Base-by-base conservation (phyloP, 2,888 invertebrate species). In the Prostheceraeus crozeri region DNA sequence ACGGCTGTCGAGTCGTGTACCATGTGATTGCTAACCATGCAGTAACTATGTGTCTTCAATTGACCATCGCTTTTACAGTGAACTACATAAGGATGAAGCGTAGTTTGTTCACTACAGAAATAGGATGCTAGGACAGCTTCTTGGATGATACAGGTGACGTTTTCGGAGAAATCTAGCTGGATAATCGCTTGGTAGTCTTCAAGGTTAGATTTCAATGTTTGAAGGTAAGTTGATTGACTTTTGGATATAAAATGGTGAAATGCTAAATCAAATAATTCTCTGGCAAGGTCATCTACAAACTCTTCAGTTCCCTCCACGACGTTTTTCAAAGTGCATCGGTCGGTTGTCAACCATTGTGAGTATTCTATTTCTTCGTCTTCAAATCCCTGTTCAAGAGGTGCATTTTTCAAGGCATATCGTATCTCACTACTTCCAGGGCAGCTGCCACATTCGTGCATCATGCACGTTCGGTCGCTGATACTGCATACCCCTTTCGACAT, bases 21-120 rank as follows among this genome's bases (percentile, higher is more conserved):
- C 40, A 40, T 40, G n/a, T 40, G 40, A 21, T 40, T 40, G n/a
- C 40, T 40, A n/a, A 40, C 19, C 4, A 40, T n/a, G n/a, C 40
- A 40, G 40, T 40, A 40, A n/a, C 40, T 40, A n/a, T n/a, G n/a
- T n/a, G n/a, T n/a, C n/a, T n/a, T n/a, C n/a, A n/a, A n/a, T n/a
- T n/a, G n/a, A n/a, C n/a, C n/a, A n/a, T n/a, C n/a, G n/a, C n/a
- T n/a, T 40, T 40, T 40, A n/a, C 40, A 8, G 10, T 33, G 33
- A n/a, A 33, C n/a, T 6, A 40, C 40, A 40, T 40, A n/a, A 16
- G 40, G 40, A n/a, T 40, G 40, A 40, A 40, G 40, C 4, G 40
- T 40, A n/a, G 19, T 21, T n/a, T 40, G 6, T 40, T 40, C 16
- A 40, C 8, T 8, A 40, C 19, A 16, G n/a, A 40, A 40, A n/a